Evolutionary conservation across 2,113 vertebrate genomes (phyloP).

Genomic region (Cheirogaleus medius): DNA sequence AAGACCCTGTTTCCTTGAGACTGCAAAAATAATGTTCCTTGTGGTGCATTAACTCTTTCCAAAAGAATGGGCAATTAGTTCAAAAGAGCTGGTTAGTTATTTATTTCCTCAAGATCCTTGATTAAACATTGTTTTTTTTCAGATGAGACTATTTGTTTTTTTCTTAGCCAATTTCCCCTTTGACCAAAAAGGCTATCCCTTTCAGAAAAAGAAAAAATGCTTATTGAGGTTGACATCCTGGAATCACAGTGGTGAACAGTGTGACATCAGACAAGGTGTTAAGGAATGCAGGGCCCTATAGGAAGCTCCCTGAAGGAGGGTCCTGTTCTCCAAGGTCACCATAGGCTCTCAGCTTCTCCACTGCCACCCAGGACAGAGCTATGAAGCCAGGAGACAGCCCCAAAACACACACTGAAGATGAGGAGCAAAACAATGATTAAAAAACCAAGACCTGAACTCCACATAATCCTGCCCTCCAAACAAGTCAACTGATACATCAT

Average conservation of each 20-base stretch:
- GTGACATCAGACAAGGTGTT: neutral
- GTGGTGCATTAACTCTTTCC: slow-evolving; percentile 81
- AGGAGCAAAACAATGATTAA: neutral
- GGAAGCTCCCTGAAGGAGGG: neutral
- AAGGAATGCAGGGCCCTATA: neutral
- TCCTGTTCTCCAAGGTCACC: neutral
- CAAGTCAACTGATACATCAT: neutral
- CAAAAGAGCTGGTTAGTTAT: slow-evolving; percentile 77
- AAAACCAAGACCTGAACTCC: neutral
- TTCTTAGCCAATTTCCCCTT: slow-evolving; percentile 64
- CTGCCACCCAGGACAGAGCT: neutral
- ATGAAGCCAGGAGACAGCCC: neutral
- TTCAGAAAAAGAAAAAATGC: neutral
- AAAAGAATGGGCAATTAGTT: slow-evolving; percentile 79
- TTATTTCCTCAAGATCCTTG: slow-evolving; percentile 78
- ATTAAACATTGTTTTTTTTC: slow-evolving; percentile 79
- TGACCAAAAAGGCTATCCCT: neutral
- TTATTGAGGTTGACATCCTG: neutral
- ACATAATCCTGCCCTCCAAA: neutral
- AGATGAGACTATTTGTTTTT: slow-evolving; percentile 70
- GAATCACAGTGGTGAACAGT: neutral
- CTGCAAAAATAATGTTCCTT: slow-evolving; percentile 82
- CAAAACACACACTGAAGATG: neutral
- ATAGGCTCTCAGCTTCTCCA: neutral
- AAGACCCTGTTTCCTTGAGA: neutral